A percentile compares a stretch with the other conserved stretches of the same genome.
Conservation (phyloP, 92 coral and sea anemone species). For the Porites evermanni region DNA sequence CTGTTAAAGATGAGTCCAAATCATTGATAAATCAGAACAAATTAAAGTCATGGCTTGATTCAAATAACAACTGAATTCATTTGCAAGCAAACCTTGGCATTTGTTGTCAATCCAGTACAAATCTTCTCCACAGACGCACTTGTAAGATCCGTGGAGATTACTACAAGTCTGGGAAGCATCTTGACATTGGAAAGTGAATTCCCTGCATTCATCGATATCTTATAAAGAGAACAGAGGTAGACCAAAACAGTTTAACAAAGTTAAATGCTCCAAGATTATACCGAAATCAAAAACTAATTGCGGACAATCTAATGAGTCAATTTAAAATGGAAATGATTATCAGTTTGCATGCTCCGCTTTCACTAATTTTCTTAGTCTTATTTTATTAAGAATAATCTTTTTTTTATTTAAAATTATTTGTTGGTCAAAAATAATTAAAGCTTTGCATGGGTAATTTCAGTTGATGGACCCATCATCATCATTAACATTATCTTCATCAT, state of each 20-base stretch:
- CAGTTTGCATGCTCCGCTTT: too few species aligned
- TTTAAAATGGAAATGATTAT: too few species aligned
- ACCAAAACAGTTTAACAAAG: neutral
- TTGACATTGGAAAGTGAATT: constrained; percentile 55
- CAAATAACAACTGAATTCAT: neutral
- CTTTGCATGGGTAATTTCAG: too few species aligned
- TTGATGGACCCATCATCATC: too few species aligned
- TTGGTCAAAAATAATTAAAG: too few species aligned
- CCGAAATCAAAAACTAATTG: constrained; percentile 48
- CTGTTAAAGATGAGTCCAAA: constrained; percentile 8
- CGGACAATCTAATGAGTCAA: constrained; percentile 15
- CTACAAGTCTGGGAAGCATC: constrained; percentile 57
- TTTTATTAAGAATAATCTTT: too few species aligned
- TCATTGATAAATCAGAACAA: neutral
- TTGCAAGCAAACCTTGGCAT: constrained; percentile 27
- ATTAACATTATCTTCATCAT: too few species aligned
- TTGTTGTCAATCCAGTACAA: constrained; percentile 61
- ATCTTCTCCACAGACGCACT: constrained; percentile 63
- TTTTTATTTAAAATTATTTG: too few species aligned
- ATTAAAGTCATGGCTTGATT: neutral
- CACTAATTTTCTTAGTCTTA: too few species aligned
- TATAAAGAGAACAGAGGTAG: neutral
- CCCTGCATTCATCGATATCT: constrained; percentile 59
- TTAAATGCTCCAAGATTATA: constrained; percentile 22
- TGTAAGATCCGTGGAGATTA: constrained; percentile 67